A percentile compares a stretch with the other conserved stretches of the same genome.
Evolutionary conservation across 2,113 vertebrate species (phyloP).

Genomic region (Protobothrops flavoviridis): DNA sequence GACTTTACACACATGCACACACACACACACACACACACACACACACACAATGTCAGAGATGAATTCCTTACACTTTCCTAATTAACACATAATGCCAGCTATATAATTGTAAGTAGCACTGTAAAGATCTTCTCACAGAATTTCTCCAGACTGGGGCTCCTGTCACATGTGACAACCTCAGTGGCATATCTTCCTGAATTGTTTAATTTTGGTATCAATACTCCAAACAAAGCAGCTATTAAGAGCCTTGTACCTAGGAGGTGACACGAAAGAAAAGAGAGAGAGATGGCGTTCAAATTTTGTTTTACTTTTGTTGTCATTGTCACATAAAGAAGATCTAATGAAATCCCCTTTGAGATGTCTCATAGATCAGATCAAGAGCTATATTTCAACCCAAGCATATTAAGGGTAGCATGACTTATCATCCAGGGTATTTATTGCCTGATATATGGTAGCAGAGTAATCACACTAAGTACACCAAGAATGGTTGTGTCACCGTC

Average conservation of each 20-base stretch:
- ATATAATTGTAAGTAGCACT: neutral
- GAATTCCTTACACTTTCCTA: neutral
- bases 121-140: neutral
- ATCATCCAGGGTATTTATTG: conserved; percentile 31
- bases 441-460: neutral
- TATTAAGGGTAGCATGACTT: neutral
- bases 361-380: neutral
- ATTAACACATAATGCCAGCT: neutral
- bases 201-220: neutral
- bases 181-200: neutral
- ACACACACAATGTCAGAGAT: neutral
- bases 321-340: neutral
- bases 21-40: too few species aligned
- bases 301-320: neutral
- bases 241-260: neutral
- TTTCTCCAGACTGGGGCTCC: neutral
- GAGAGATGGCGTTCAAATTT: neutral
- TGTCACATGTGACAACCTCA: neutral
- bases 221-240: neutral
- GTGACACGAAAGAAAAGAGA: neutral
- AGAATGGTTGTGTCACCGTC: neutral
- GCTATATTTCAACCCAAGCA: conserved; percentile 23
- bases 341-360: conserved; percentile 11
- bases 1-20: neutral
- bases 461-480: neutral